Percentiles rank a stretch among this genome's conserved stretches.
phyloP scores from a whole-genome alignment of 2,888 invertebrate genomes.

The Dicyrtomina minuta region DNA sequence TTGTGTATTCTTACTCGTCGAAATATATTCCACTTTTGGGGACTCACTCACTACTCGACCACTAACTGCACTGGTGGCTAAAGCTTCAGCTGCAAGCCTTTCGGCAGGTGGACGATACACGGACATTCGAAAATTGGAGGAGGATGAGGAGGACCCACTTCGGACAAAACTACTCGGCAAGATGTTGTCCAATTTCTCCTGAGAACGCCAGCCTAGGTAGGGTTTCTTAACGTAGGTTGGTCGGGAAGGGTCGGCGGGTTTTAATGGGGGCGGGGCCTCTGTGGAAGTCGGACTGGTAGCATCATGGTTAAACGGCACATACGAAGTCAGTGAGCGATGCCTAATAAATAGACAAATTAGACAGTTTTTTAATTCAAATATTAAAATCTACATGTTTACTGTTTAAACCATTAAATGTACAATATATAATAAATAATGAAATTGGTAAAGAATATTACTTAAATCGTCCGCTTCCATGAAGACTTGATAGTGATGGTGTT shows the following conservation, averaged over 20 bases:
- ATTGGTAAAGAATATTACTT: no score
- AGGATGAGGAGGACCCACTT: constrained; percentile 6
- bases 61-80: constrained; percentile 40
- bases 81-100: constrained; percentile 48
- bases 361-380: no score
- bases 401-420: no score
- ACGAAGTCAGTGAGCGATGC: no score
- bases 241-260: constrained; percentile 40
- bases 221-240: constrained; percentile 66
- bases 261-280: constrained; percentile 49
- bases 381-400: no score
- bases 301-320: constrained; percentile 46
- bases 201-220: constrained; percentile 82
- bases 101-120: constrained; percentile 50
- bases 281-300: constrained; percentile 47
- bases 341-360: no score
- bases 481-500: constrained; percentile 72
- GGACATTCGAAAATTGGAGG: constrained; percentile 56
- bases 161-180: constrained; percentile 2
- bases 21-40: no score
- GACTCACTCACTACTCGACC: no score
- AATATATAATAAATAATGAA: no score
- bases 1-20: no score
- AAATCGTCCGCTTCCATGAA: constrained; percentile 51
- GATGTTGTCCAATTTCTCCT: constrained; percentile 67